These are phyloP conservation scores for Drosophila pandora DNA, from an alignment of 1,140 invertebrate species.

Conservation along the genomic window DNA sequence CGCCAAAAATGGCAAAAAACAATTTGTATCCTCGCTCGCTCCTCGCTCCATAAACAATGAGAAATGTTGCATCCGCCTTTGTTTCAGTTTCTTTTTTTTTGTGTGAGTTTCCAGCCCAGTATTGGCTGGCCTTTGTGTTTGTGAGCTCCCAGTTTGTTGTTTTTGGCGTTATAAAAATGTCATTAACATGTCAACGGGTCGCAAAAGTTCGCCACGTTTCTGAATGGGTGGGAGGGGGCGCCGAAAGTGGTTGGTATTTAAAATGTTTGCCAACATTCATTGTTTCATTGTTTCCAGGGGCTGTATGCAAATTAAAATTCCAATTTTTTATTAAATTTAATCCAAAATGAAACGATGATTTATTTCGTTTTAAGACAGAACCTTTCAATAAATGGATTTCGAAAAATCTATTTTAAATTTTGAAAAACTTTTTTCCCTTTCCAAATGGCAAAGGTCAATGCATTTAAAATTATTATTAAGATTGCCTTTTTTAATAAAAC, in stretches of 20 bases:
- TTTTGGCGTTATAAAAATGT: constrained; percentile 76
- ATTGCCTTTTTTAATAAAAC: background rate
- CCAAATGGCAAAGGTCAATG: background rate
- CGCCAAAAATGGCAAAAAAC: constrained; percentile 63
- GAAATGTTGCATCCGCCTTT: constrained; percentile 77
- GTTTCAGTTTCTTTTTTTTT: constrained; percentile 43
- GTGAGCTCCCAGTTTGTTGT: constrained; percentile 28
- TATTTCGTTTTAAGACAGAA: too few species aligned
- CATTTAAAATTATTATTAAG: background rate
- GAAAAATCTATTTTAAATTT: too few species aligned
- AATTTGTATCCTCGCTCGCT: constrained; percentile 69
- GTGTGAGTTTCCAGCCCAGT: background rate
- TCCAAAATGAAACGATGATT: constrained; percentile 7
- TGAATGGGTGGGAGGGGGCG: constrained; percentile 2
- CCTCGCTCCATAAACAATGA: constrained; percentile 71
- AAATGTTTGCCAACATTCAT: constrained; percentile 32
- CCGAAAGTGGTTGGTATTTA: constrained; percentile 7
- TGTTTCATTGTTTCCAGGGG: constrained; percentile 21
- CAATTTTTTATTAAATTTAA: constrained; percentile 45
- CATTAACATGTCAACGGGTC: constrained; percentile 78
- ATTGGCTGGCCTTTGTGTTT: constrained; percentile 5
- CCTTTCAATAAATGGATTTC: too few species aligned
- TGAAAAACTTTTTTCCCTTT: background rate
- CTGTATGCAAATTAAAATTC: constrained; percentile 2
- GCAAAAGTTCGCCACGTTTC: constrained; percentile 58